A percentile compares a stretch with the other conserved stretches of the same genome.
Conservation (phyloP, 2,113 vertebrate species). For the Ellobius talpinus region DNA sequence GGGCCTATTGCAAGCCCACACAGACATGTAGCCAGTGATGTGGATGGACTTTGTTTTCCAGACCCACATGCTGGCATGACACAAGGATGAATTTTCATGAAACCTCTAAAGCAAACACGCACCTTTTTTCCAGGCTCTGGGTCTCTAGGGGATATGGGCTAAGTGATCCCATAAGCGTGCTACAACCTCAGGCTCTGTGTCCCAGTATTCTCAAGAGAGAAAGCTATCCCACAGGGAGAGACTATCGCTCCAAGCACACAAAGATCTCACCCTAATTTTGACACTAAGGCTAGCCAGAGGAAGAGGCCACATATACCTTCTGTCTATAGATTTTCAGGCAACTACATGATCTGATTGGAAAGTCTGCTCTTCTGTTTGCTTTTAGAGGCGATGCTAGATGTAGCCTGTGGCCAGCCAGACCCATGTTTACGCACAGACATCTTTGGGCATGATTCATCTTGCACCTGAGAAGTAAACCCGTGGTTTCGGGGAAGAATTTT, state of each 20-base stretch:
- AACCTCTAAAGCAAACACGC: background rate
- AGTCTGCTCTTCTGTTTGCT: background rate
- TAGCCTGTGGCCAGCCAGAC: background rate
- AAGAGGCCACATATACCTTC: fast-evolving
- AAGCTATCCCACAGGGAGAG: background rate
- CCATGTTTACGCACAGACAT: background rate
- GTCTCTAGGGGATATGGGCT: background rate
- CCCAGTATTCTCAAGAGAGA: background rate
- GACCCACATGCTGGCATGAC: background rate
- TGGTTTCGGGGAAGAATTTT: background rate
- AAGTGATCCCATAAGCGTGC: background rate
- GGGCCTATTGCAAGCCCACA: background rate
- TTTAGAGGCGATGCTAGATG: background rate
- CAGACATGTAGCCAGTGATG: slow-evolving; percentile 27
- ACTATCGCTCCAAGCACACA: too few species aligned
- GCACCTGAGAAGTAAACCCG: background rate
- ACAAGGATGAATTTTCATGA: background rate
- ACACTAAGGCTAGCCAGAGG: too few species aligned
- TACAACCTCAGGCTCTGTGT: background rate
- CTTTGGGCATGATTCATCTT: background rate
- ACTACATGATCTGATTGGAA: background rate
- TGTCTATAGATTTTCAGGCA: background rate
- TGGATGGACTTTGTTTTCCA: background rate
- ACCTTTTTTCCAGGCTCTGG: background rate
- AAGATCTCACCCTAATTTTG: background rate